Conservation (phyloP, 1,140 invertebrate genomes). For the Charaxes varanes region DNA sequence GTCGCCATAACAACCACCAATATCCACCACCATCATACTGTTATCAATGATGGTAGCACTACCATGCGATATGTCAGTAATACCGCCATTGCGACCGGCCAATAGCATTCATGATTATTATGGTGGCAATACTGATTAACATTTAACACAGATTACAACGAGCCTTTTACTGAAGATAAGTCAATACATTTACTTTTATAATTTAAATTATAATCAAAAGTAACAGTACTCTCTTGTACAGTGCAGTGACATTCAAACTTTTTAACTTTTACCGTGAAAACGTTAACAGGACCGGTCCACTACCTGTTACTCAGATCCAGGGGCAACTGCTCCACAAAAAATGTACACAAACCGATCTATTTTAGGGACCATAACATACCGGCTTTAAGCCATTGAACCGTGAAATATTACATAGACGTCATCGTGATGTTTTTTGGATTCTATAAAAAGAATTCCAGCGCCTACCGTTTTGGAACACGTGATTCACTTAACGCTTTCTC, state of each 20-base stretch:
- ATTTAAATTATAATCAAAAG: too few species aligned
- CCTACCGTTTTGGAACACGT: neutral
- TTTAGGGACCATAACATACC: constrained; percentile 29
- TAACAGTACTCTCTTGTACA: neutral
- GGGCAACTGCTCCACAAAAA: constrained; percentile 58
- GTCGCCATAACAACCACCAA: too few species aligned
- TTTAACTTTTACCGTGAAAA: constrained; percentile 39
- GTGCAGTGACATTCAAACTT: neutral
- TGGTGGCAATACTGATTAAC: too few species aligned
- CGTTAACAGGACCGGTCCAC: constrained; percentile 32
- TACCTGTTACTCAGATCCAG: constrained; percentile 37
- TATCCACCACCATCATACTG: too few species aligned
- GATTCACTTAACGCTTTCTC: neutral
- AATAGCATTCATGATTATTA: too few species aligned
- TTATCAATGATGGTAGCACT: too few species aligned
- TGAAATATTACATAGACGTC: constrained; percentile 40
- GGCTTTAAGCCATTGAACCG: constrained; percentile 30
- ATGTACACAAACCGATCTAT: constrained; percentile 56
- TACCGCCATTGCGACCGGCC: too few species aligned
- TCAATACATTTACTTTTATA: too few species aligned
- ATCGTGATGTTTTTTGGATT: constrained; percentile 19
- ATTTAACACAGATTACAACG: too few species aligned
- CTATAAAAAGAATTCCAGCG: constrained; percentile 8
- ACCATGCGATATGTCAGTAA: too few species aligned
- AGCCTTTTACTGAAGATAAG: too few species aligned